phyloP scores from a whole-genome alignment of 92 coral and sea anemone genomes.

The Virgularia gustaviana region DNA sequence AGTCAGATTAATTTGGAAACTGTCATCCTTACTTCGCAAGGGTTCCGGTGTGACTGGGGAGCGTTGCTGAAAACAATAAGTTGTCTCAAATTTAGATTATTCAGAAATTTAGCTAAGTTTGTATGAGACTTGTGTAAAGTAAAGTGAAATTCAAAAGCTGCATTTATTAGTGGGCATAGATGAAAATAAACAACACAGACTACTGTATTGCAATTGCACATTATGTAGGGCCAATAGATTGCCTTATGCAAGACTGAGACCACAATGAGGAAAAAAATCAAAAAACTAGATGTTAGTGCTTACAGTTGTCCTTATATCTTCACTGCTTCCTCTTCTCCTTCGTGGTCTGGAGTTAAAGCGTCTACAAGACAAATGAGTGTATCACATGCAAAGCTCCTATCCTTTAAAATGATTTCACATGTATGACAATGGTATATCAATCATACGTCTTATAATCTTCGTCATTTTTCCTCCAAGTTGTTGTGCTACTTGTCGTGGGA shows the following conservation, averaged over 20 bases:
- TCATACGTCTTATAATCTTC: constrained; percentile 44
- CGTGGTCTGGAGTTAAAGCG: constrained; percentile 55
- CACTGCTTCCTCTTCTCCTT: constrained; percentile 97
- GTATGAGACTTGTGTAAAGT: not conserved
- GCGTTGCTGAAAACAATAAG: constrained; percentile 52
- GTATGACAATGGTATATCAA: not conserved
- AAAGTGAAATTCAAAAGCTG: not conserved
- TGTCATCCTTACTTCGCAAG: constrained; percentile 96
- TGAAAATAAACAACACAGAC: too few species aligned
- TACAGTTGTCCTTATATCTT: constrained; percentile 78
- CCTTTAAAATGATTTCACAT: constrained; percentile 12
- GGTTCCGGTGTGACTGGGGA: constrained; percentile 72
- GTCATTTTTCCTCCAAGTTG: constrained; percentile 52
- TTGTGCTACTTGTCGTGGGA: constrained; percentile 40
- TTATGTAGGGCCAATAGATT: too few species aligned
- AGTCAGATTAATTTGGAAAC: constrained; percentile 73
- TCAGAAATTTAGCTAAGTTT: not conserved
- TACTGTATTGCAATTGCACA: too few species aligned
- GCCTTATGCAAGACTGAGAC: not conserved
- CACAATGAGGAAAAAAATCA: not conserved
- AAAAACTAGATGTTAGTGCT: constrained; percentile 36
- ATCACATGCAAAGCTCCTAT: too few species aligned
- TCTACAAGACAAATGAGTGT: not conserved
- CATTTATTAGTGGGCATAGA: too few species aligned
- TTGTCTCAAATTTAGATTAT: not conserved